A percentile compares a stretch with the other conserved stretches of the same genome.
phyloP scores from a whole-genome alignment of 1,140 invertebrate species.

The Drosophila pruinosa region DNA sequence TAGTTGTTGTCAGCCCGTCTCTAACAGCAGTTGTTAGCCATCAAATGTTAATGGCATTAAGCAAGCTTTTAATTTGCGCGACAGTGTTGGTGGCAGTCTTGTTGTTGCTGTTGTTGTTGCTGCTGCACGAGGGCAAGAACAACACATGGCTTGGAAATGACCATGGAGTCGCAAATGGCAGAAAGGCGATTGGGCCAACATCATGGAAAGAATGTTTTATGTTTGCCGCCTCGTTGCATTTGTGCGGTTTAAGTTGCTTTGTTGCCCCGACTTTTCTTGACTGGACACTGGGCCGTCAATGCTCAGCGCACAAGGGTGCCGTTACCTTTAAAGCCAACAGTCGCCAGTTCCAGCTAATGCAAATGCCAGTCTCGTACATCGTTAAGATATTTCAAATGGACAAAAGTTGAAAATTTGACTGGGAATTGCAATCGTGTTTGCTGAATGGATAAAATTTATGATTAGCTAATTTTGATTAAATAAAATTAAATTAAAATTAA shows the following conservation, averaged over 20 bases:
- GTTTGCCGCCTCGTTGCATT: conserved; percentile 38
- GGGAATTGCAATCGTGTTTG: too few species aligned
- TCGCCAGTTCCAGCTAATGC: neutral
- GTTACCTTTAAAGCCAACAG: neutral
- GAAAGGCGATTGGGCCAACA: conserved; percentile 26
- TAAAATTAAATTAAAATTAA: too few species aligned
- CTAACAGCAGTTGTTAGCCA: conserved; percentile 45
- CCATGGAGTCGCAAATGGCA: neutral
- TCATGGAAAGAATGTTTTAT: conserved; percentile 31
- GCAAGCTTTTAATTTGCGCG: conserved; percentile 39
- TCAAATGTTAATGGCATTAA: conserved; percentile 60
- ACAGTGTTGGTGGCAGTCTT: conserved; percentile 23
- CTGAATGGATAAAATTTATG: too few species aligned
- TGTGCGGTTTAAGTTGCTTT: conserved; percentile 29
- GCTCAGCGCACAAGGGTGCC: conserved; percentile 18
- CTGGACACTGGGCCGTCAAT: conserved; percentile 18
- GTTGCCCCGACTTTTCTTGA: neutral
- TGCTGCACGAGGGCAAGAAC: conserved; percentile 1
- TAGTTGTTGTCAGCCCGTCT: conserved; percentile 2
- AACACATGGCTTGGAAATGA: conserved; percentile 17
- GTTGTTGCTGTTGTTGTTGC: conserved; percentile 8
- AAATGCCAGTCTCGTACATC: neutral
- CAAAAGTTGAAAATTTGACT: too few species aligned
- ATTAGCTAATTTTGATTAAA: too few species aligned
- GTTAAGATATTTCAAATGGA: too few species aligned